Conservation (phyloP, 2,797 vertebrate species). For the Chloroceryle inda region DNA sequence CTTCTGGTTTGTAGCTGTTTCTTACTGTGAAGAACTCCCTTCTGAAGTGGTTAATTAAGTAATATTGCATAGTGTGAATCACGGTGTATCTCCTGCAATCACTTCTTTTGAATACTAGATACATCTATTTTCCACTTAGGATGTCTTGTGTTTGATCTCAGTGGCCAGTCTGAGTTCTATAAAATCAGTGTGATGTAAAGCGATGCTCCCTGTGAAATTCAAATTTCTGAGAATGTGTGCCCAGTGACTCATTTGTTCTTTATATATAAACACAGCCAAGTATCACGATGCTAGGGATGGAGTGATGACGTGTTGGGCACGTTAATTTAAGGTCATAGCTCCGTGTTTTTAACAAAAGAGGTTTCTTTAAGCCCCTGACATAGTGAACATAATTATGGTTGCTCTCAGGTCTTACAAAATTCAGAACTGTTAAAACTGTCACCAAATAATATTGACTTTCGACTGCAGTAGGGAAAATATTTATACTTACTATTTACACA, state of each 20-base stretch:
- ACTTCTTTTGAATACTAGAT: neutral
- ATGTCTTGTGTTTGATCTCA: neutral
- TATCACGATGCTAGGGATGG: fast-evolving
- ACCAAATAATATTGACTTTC: constrained; percentile 31
- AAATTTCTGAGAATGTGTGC: neutral
- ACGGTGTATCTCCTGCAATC: neutral
- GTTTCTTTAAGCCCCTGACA: neutral
- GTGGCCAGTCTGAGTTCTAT: neutral
- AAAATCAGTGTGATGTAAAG: neutral
- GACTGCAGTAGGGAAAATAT: constrained; percentile 32
- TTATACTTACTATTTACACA: constrained; percentile 42
- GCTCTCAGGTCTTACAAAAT: neutral
- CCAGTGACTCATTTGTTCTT: neutral
- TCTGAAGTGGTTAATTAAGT: neutral
- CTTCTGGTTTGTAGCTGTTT: neutral
- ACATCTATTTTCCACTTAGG: neutral
- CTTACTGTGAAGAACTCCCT: neutral
- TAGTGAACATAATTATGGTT: neutral
- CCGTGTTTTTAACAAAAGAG: neutral
- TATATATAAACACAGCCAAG: neutral
- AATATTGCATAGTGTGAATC: neutral
- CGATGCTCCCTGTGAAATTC: neutral
- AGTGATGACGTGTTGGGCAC: neutral
- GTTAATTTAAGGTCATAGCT: neutral
- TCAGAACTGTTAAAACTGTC: neutral